Evolutionary conservation across 2,113 vertebrate species (phyloP).

Genomic region (Eurypyga helias): DNA sequence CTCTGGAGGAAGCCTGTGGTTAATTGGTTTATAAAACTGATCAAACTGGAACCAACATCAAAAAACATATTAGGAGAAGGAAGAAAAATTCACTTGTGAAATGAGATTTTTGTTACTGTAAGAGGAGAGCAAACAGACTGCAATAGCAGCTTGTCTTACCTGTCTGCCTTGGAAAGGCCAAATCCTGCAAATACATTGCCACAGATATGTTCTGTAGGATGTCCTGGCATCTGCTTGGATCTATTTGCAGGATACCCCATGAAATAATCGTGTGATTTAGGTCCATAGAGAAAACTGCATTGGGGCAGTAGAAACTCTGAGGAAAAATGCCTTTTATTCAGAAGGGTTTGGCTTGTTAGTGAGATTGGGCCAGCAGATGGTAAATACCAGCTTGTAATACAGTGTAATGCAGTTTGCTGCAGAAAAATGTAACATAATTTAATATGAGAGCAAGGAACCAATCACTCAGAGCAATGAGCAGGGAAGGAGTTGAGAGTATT

Average conservation of each 20-base stretch:
- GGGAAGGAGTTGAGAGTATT: slow-evolving; percentile 44
- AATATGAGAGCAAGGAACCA: slow-evolving; percentile 49
- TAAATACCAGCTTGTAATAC: slow-evolving; percentile 30
- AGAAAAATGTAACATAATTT: slow-evolving; percentile 53
- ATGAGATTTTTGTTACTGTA: not conserved
- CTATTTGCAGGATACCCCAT: not conserved
- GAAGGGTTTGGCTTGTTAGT: slow-evolving; percentile 68
- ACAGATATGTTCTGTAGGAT: not conserved
- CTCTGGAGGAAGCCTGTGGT: not conserved
- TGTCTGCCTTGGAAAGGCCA: not conserved
- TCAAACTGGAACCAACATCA: not conserved
- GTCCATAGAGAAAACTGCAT: slow-evolving; percentile 65
- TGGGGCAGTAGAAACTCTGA: slow-evolving; percentile 59
- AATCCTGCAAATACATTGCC: not conserved
- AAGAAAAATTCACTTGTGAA: not conserved
- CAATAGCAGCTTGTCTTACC: not conserved
- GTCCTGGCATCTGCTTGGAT: not conserved
- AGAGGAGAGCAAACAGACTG: not conserved
- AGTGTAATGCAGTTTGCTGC: slow-evolving; percentile 1
- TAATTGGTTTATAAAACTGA: slow-evolving; percentile 12
- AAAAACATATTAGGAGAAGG: not conserved
- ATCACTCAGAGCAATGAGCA: slow-evolving; percentile 43
- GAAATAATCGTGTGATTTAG: slow-evolving; percentile 55
- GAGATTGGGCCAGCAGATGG: slow-evolving; percentile 45
- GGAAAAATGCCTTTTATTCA: slow-evolving; percentile 71